Evolutionary conservation across 2,113 vertebrate genomes (phyloP), one percentile per base, ranked within the genome.

Genomic region (Acinonyx jubatus): DNA sequence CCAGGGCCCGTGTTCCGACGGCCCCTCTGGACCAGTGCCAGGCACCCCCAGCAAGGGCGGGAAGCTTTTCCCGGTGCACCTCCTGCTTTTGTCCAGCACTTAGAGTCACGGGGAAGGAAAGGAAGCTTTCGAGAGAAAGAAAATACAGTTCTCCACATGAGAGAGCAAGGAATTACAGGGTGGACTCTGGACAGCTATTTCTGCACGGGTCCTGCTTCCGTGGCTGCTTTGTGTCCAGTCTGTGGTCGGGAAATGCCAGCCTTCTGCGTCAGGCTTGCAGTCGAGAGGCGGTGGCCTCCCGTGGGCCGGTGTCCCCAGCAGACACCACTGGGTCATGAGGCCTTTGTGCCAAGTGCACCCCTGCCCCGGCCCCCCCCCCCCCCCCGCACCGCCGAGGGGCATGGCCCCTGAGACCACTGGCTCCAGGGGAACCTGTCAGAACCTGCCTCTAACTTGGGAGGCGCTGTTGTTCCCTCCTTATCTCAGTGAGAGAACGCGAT

Each of bases 271-370:
- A 18, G 4, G 65, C 33, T n/a, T n/a, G 15, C 33, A 23, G 33
- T 19, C 0, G 3, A 69, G 66, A 87, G 80, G 55, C 12, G 9
- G 61, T 3, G 52, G 14, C 33, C 80, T 71, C 33, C 74, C 19
- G 10, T 1, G 21, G 73, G n/a, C n/a, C 0, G 5, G 2, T 16
- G 13, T 36, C 29, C 1, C 38, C 68, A 12, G 66, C 14, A 0
- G 18, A 36, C 25, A 7, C 10, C 27, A 3, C 6, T 1, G 1
- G 5, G 27, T 48, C 3, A 4, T 0, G 7, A 31, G 57, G 55
- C 45, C 66, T 50, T 15, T 1, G 41, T 4, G 5, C 31, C 25
- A 25, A 11, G 3, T 0, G 33, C 29, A 0, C 1, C 3, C 31
- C 36, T 4, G 0, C 48, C 5, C 4, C 14, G 0, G 3, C 25